These are phyloP conservation scores for Pempheris klunzingeri DNA, from an alignment of 2,797 vertebrate genomes.

Conservation along the genomic window DNA sequence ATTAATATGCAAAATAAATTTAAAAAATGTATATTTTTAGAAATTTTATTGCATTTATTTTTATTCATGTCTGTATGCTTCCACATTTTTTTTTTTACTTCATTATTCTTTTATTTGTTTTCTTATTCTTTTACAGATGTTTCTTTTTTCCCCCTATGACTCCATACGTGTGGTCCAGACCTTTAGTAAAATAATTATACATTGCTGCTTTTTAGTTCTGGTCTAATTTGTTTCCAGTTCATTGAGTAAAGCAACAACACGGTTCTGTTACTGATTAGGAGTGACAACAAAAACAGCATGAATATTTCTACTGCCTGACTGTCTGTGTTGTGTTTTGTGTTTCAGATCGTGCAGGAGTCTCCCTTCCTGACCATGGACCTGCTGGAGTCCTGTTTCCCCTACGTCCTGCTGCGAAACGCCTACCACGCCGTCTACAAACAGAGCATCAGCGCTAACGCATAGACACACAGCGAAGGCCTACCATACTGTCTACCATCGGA, in stretches of 20 bases:
- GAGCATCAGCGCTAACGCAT: constrained; percentile 93
- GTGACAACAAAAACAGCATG: neutral
- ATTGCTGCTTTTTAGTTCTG: neutral
- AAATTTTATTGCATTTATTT: no score
- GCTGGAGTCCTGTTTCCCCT: constrained; percentile 98
- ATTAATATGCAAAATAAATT: no score
- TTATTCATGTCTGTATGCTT: no score
- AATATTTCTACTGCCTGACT: neutral
- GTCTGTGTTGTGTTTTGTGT: constrained; percentile 12
- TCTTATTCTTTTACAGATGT: no score
- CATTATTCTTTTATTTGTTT: no score
- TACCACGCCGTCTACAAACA: constrained; percentile 99
- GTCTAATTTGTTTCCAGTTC: neutral
- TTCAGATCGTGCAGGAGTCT: constrained; percentile 98
- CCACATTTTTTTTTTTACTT: no score
- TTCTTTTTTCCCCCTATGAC: no score
- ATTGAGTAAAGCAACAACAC: neutral
- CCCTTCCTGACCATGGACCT: constrained; percentile 99
- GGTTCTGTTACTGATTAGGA: neutral
- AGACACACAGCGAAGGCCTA: constrained; percentile 65
- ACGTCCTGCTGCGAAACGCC: constrained; percentile 97
- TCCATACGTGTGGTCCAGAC: no score
- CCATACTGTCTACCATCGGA: constrained; percentile 79
- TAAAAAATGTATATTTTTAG: no score
- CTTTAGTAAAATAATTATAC: fast-evolving